phyloP scores from a whole-genome alignment of 2,797 vertebrate genomes.

The Simalia tracyae region DNA sequence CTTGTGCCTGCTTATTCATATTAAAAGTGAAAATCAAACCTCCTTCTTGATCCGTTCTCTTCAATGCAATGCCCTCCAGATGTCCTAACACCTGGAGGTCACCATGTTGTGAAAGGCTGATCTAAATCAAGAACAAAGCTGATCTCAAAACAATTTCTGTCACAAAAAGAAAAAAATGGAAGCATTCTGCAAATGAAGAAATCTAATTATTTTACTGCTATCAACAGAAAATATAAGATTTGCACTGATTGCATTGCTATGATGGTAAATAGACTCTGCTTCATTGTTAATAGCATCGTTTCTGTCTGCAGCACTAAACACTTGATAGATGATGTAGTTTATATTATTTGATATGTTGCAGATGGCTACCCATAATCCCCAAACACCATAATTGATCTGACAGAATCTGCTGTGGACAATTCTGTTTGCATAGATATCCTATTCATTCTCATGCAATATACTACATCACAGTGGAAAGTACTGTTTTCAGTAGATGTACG shows the following conservation, averaged over 20 bases:
- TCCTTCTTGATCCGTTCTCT: not conserved
- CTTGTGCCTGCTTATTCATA: not conserved
- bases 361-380: not conserved
- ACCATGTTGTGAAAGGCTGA: not conserved
- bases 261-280: not conserved
- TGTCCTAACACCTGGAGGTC: not conserved
- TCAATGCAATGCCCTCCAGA: not conserved
- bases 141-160: not conserved
- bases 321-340: slow-evolving; percentile 18
- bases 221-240: not conserved
- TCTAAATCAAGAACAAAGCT: not conserved
- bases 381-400: slow-evolving; percentile 19
- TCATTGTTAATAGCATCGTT: slow-evolving; percentile 13
- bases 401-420: not conserved
- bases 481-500: not conserved
- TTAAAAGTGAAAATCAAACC: not conserved
- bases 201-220: not conserved
- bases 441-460: not conserved
- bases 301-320: slow-evolving; percentile 5
- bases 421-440: not conserved
- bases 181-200: not conserved
- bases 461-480: not conserved
- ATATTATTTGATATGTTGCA: not conserved
- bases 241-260: not conserved
- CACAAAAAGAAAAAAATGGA: not conserved